These are phyloP conservation scores for Yponomeuta malinellus DNA, from an alignment of 2,888 invertebrate species.

Conservation along the genomic window DNA sequence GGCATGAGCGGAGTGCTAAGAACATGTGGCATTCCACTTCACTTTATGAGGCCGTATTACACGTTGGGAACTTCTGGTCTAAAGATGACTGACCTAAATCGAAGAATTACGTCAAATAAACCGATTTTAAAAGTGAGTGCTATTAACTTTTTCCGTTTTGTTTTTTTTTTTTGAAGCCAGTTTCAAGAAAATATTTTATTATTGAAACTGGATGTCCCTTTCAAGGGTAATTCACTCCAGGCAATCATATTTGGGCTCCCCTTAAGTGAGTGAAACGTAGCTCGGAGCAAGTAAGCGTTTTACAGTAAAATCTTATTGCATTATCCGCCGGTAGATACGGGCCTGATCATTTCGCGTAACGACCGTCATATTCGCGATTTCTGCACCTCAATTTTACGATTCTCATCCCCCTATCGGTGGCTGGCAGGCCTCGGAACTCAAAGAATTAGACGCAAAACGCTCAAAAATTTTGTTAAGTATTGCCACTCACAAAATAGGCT, in stretches of 20 bases:
- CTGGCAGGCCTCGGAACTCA: conserved; percentile 18
- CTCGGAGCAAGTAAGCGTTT: conserved; percentile 6
- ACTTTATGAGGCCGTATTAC: too few species aligned
- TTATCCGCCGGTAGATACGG: conserved; percentile 13
- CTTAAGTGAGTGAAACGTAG: background rate
- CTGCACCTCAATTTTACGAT: conserved; percentile 39
- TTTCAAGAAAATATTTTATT: too few species aligned
- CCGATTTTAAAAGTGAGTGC: too few species aligned
- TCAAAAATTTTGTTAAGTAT: conserved; percentile 3
- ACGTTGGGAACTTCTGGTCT: too few species aligned
- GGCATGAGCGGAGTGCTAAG: too few species aligned
- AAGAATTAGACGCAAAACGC: background rate
- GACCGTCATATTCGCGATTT: conserved; percentile 33
- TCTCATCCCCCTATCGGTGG: conserved; percentile 40
- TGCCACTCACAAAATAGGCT: too few species aligned
- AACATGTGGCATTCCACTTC: too few species aligned
- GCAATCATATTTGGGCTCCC: background rate
- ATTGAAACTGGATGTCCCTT: background rate
- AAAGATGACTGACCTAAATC: too few species aligned
- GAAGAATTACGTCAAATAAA: too few species aligned
- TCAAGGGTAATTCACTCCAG: background rate
- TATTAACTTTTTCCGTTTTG: background rate
- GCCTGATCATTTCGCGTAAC: conserved; percentile 19
- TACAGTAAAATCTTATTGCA: conserved; percentile 14
- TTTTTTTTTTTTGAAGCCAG: background rate